Evolutionary conservation across 2,888 invertebrate species (phyloP), one percentile per base, ranked within the genome.

Genomic region (Rhamnusium bicolor): DNA sequence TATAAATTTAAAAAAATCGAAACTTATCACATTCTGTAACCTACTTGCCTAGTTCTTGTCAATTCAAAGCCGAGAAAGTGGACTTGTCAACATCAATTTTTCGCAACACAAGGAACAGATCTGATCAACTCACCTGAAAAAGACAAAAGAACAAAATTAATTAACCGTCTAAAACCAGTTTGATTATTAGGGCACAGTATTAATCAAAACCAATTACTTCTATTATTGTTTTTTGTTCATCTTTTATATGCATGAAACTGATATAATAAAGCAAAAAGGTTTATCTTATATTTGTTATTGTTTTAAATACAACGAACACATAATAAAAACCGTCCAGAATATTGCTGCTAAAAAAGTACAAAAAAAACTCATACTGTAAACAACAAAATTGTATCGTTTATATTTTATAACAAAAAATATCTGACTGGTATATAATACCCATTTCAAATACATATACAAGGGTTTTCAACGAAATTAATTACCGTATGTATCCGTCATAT

Each of bases 21-120:
- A 54, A 24, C 54, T 54, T 54, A 24, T 54, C 27, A 24, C 24
- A 54, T 24, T 54, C 24, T 24, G 24, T 54, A 62, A 47, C 62
- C 62, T 62, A 62, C 62, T 62, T 62, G 62, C 62, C 62, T 62
- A 49, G 62, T 62, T 62, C 62, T 62, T 46, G 18, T 21, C 12
- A 24, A 47, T 46, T 29, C 47, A 10, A n/a, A 62, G 46, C n/a
- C 29, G 62, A 62, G 62, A 62, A 62, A 62, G 62, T 62, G 19
- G 40, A 32, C 32, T 32, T 24, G 40, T 49, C 49, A 21, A 21
- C 62, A 46, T 60, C 27, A n/a, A 47, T 49, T 24, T 47, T 62
- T 21, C 46, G 19, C 19, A 24, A 18, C 46, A 18, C 18, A 62
- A 62, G 21, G 24, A n/a, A 10, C 12, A 27, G 21, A 19, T 14